phyloP scores from a whole-genome alignment of 1,140 invertebrate species.

The Bombus superbus region DNA sequence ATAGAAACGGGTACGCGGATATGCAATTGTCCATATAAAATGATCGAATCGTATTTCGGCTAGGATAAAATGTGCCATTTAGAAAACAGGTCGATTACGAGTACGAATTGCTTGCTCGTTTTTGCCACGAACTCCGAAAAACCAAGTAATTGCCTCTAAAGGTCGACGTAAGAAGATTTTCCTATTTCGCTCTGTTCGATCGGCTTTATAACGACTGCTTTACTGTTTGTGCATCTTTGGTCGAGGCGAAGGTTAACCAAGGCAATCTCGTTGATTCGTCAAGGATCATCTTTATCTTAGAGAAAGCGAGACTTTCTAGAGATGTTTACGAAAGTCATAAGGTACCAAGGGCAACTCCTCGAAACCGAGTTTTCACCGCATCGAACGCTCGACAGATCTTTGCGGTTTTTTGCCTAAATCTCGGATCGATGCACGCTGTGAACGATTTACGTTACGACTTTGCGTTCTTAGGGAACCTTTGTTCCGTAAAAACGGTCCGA shows the following conservation, averaged over 20 bases:
- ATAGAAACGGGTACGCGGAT: too few species aligned
- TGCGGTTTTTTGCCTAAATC: constrained; percentile 43
- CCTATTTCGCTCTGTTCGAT: not conserved
- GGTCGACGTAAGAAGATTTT: not conserved
- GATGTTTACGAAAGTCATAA: constrained; percentile 70
- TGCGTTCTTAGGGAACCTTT: not conserved
- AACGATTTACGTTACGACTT: not conserved
- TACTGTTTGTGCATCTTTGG: constrained; percentile 8
- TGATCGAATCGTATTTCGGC: not conserved
- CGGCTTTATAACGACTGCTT: not conserved
- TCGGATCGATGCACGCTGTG: not conserved
- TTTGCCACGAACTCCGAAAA: not conserved
- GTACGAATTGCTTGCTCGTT: not conserved
- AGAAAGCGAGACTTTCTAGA: constrained; percentile 58
- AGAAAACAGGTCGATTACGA: not conserved
- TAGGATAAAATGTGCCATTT: not conserved
- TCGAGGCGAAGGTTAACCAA: constrained; percentile 13
- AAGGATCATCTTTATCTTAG: constrained; percentile 42
- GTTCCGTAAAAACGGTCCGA: not conserved
- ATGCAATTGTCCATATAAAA: not conserved
- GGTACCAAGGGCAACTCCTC: constrained; percentile 49
- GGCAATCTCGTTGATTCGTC: constrained; percentile 41
- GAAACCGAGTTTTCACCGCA: constrained; percentile 57
- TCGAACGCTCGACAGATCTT: not conserved
- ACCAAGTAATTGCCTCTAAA: not conserved